Base-by-base conservation (phyloP, 2,888 invertebrate species). In the Cabera pusaria region DNA sequence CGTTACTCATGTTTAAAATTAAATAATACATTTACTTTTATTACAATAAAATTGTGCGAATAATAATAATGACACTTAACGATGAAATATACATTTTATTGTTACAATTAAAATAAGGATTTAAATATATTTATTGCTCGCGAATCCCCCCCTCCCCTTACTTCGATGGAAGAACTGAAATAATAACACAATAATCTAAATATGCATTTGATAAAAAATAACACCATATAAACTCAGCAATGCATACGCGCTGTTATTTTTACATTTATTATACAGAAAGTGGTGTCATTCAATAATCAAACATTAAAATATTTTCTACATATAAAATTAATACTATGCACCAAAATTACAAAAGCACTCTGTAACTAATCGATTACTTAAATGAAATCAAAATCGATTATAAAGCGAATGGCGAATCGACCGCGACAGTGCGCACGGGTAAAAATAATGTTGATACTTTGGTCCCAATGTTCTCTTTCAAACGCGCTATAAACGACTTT, bases 81-180 rank as follows among this genome's bases (percentile, higher is more conserved):
- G 14, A 24, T 34, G 22, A 64, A 71, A 65, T 65, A 67, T 64
- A 75, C 60, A 69, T 64, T 63, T 49, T 40, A 49, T 56, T 43
- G 46, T 44, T 53, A 52, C 56, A 41, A 78, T 75, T 71, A 44
- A 72, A 64, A 68, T 69, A 64, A 59, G 11, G 10, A 11, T 35
- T 66, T 66, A 65, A 64, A 47, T 48, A 67, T 60, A 70, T 69
- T 81, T 84, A 84, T 85, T 84, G 84, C 83, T 84, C 71, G 65
- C 46, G 63, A 68, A 77, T 72, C 72, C 72, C 72, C 62, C 45
- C 37, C 28, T 19, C 45, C 37, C 28, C 16, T 16, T 12, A 33
- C 59, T 66, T 43, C 31, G 65, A 59, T 71, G 81, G 80, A 80
- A 81, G 75, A 81, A 65, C 77, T 7, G 31, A 26, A 41, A 48